Conservation (phyloP, 2,797 vertebrate genomes). For the Luscinia luscinia region DNA sequence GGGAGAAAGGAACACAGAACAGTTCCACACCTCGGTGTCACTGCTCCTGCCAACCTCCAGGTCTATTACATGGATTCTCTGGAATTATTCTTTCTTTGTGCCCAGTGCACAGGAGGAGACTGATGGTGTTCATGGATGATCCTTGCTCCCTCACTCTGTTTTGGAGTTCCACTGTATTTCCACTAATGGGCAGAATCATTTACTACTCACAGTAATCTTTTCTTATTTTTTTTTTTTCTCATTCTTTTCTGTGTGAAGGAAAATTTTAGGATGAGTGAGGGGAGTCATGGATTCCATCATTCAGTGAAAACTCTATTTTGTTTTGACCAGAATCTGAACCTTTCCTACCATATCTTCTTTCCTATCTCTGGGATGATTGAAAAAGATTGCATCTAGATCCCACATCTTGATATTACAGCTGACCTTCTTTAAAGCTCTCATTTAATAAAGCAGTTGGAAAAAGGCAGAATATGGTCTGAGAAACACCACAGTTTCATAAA, state of each 20-base stretch:
- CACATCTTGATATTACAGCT: neutral
- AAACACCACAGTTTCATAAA: neutral
- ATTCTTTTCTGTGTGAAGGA: neutral
- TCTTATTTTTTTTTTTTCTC: neutral
- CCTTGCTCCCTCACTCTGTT: neutral
- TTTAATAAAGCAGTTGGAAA: neutral
- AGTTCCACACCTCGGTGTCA: neutral
- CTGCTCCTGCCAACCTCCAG: accelerated
- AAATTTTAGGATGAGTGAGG: neutral
- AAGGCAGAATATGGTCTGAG: neutral
- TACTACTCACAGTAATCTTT: neutral
- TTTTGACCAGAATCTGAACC: neutral
- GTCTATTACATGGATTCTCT: accelerated
- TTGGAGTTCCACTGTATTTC: neutral
- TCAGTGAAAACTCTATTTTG: neutral
- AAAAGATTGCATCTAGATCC: neutral
- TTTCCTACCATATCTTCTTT: neutral
- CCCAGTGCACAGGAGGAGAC: neutral
- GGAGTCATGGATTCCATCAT: neutral
- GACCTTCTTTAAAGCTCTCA: neutral
- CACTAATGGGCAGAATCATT: neutral
- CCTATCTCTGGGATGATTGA: neutral
- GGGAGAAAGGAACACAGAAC: neutral
- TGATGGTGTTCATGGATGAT: neutral
- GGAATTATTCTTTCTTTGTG: neutral